Evolutionary conservation across 1,140 invertebrate genomes (phyloP).

Genomic region (Colletes latitarsis): DNA sequence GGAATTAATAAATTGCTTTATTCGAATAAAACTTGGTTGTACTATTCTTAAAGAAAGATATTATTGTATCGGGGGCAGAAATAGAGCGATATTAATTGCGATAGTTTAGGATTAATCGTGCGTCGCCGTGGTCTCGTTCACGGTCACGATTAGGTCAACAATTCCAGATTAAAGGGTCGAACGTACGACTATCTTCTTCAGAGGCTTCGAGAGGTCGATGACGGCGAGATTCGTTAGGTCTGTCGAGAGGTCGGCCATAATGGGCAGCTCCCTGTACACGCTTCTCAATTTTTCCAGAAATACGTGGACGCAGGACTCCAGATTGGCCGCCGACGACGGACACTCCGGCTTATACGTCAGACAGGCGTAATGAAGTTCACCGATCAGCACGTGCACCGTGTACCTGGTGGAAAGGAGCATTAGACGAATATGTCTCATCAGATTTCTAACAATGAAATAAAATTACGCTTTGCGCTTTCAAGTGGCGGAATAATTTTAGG

Average conservation of each 20-base stretch:
- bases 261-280: conserved; percentile 70
- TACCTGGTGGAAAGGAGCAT: conserved; percentile 53
- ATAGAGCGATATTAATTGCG: too few relatives aligned
- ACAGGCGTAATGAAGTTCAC: conserved; percentile 68
- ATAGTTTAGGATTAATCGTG: too few relatives aligned
- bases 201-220: conserved; percentile 64
- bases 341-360: conserved; percentile 62
- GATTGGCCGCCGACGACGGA: conserved; percentile 36
- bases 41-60: too few relatives aligned
- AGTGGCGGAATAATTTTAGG: too few relatives aligned
- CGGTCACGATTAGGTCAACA: neutral
- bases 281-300: conserved; percentile 66
- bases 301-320: conserved; percentile 58
- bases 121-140: neutral
- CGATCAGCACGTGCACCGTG: conserved; percentile 65
- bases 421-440: too few relatives aligned
- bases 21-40: too few relatives aligned
- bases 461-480: too few relatives aligned
- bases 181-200: conserved; percentile 68
- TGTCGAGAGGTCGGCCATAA: conserved; percentile 66
- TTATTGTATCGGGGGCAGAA: too few relatives aligned
- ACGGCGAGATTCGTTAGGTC: conserved; percentile 59
- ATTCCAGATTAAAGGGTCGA: neutral
- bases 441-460: too few relatives aligned
- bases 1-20: too few relatives aligned